Percentiles rank a stretch among this genome's conserved stretches.
phyloP scores from a whole-genome alignment of 2,888 invertebrate species.

The Drosophila greeni region DNA sequence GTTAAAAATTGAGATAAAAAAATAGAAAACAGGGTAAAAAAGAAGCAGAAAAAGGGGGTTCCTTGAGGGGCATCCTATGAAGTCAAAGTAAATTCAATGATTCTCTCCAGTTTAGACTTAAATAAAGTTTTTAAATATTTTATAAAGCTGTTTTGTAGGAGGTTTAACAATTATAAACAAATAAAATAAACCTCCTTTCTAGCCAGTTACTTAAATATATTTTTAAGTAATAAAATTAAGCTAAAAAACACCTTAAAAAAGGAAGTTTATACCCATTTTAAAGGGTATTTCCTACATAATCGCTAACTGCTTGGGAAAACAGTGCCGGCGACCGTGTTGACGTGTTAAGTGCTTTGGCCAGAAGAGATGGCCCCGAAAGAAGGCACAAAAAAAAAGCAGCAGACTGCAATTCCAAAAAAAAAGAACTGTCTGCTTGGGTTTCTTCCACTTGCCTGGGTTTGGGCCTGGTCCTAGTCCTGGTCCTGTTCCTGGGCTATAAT shows the following conservation, averaged over 20 bases:
- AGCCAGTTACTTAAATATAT: no score
- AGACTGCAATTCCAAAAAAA: constrained; percentile 18
- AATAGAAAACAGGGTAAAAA: neutral
- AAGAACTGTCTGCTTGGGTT: constrained; percentile 6
- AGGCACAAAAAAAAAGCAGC: constrained; percentile 5
- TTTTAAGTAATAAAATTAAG: no score
- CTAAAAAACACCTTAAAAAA: neutral
- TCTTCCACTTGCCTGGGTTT: constrained; percentile 37
- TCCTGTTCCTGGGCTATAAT: constrained; percentile 46
- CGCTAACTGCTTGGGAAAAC: constrained; percentile 32
- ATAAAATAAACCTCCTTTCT: no score
- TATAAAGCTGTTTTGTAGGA: no score
- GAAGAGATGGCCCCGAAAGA: constrained; percentile 41
- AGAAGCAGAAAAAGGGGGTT: neutral
- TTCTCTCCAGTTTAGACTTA: neutral
- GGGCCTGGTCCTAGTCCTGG: constrained; percentile 14
- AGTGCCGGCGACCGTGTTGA: constrained; percentile 55
- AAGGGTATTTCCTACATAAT: neutral
- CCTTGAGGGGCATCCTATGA: no score
- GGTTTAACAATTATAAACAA: no score
- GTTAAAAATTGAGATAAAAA: neutral
- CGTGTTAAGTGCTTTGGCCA: constrained; percentile 68
- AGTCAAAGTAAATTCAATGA: neutral
- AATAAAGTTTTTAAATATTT: no score
- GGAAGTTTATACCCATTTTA: neutral